Evolutionary conservation across 2,113 vertebrate genomes (phyloP), one percentile per base, ranked within the genome.

Genomic region (Peromyscus polionotus): DNA sequence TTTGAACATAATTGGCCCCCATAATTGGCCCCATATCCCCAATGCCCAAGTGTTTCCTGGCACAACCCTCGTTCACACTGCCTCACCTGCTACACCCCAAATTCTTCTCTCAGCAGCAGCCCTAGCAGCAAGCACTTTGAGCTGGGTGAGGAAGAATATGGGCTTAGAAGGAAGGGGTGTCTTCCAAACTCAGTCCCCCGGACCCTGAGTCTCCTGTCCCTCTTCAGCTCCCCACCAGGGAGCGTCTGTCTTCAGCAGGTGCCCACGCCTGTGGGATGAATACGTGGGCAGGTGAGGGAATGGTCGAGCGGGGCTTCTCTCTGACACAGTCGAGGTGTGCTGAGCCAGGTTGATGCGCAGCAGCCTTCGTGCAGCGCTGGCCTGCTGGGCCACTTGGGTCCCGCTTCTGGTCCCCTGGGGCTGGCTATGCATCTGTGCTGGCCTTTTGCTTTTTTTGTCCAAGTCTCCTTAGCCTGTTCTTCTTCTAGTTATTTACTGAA

Each of bases 361-460:
- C 45, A 19, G 12, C 20, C 76, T 54, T 12, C 10, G 1, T 9
- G 22, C 0, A 3, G n/a, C 3, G 0, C 39, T 17, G 20, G 0
- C 28, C 33, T 39, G n/a, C 19, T 63, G 0, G 14, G 12, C 76
- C 26, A 20, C 81, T 85, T 26, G 54, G 80, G 4, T 20, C 39
- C 28, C 19, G 19, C 51, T 65, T 39, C 76, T 33, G 20, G 48
- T 76, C 33, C 16, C 28, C 0, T 0, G 3, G n/a, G n/a, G 42
- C 39, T 1, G 0, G 6, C 20, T 13, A 28, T 86, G 63, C 68
- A 48, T 33, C 57, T 72, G 33, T 24, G 45, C 73, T 73, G 16
- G 0, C 42, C 17, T 68, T 51, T 76, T 80, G 14, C 12, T 70
- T 28, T 57, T 28, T 28, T 51, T 73, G 59, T 51, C 45, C 2